Conservation (phyloP, 2,113 vertebrate genomes). For the Epinephelus cyanopodus region DNA sequence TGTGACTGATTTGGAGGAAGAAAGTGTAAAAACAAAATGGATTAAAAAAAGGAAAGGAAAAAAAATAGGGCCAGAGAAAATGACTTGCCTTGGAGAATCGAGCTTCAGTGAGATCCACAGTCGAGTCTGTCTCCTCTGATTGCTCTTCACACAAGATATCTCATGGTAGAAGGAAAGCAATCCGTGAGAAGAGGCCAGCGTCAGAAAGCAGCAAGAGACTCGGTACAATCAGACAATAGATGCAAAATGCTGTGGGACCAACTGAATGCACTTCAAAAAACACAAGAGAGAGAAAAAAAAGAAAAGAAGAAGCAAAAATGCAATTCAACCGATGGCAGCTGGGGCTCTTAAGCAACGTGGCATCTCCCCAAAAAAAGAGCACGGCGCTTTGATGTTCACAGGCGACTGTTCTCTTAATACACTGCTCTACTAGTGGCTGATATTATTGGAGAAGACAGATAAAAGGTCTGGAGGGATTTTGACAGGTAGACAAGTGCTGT, state of each 20-base stretch:
- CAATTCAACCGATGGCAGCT: constrained; percentile 31
- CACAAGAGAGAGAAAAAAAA: not conserved
- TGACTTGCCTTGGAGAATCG: constrained; percentile 32
- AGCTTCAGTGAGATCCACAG: constrained; percentile 46
- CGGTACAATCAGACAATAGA: constrained; percentile 57
- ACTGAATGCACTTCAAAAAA: constrained; percentile 61
- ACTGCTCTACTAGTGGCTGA: constrained; percentile 47
- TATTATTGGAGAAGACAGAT: constrained; percentile 62
- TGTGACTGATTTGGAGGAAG: constrained; percentile 41
- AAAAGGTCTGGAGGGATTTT: constrained; percentile 65
- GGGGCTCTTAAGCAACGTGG: constrained; percentile 46
- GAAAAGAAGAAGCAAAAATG: constrained; percentile 27
- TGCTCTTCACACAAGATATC: constrained; percentile 40
- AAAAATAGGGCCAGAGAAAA: constrained; percentile 23
- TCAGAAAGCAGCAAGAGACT: constrained; percentile 45
- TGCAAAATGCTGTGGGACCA: constrained; percentile 62
- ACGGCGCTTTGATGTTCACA: constrained; percentile 63
- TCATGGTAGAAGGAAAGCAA: constrained; percentile 43
- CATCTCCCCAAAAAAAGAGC: constrained; percentile 16
- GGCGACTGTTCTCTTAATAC: constrained; percentile 57
- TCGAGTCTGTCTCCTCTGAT: constrained; percentile 48
- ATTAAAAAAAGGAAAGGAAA: constrained; percentile 19
- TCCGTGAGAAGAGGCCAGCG: constrained; percentile 35
- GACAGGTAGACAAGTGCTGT: constrained; percentile 75
- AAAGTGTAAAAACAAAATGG: constrained; percentile 50